Evolutionary conservation across 2,888 invertebrate species (phyloP).

Genomic region (Calliscelio sp.): DNA sequence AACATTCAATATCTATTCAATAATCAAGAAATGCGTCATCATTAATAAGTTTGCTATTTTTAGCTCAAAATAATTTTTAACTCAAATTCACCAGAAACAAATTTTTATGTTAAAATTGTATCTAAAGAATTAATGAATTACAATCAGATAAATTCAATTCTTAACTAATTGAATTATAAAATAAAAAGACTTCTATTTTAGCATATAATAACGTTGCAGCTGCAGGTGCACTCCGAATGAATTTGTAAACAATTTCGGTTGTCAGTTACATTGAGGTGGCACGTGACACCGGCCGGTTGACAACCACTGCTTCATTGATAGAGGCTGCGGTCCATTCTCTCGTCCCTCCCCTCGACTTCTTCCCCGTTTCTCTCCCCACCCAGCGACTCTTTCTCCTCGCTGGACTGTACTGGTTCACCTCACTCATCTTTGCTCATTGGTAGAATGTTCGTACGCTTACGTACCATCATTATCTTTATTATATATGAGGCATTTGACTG

Average conservation of each 20-base stretch:
- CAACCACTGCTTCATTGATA: conserved; percentile 85
- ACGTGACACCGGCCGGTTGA: conserved; percentile 77
- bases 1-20: no score
- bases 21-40: no score
- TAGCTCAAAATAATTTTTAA: no score
- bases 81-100: no score
- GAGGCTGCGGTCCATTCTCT: conserved; percentile 81
- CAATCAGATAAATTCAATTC: no score
- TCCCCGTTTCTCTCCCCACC: conserved; percentile 46
- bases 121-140: no score
- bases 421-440: conserved; percentile 72
- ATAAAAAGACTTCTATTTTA: no score
- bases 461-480: conserved; percentile 65
- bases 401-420: conserved; percentile 73
- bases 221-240: conserved; percentile 36
- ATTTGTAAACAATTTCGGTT: conserved; percentile 53
- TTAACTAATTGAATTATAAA: no score
- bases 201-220: not conserved
- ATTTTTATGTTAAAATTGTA: no score
- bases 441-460: conserved; percentile 69
- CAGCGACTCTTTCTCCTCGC: conserved; percentile 64
- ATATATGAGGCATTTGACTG: conserved; percentile 46
- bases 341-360: conserved; percentile 73
- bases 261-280: conserved; percentile 48
- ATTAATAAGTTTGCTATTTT: no score